phyloP scores from a whole-genome alignment of 92 coral and sea anemone species.

The Porites lobata region DNA sequence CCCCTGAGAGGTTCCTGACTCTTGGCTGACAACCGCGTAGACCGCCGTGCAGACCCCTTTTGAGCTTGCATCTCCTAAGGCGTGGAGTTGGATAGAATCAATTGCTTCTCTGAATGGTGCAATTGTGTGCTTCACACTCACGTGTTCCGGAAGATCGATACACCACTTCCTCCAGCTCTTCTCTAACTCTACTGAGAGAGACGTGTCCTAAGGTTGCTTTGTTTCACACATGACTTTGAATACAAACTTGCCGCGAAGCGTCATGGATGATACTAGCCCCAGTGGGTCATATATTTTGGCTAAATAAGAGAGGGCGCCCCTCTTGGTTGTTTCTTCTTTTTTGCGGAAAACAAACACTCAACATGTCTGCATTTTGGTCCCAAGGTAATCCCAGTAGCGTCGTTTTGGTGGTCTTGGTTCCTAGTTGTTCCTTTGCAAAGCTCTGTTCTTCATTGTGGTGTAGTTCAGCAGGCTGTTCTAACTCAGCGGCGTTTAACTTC shows the following conservation, averaged over 20 bases:
- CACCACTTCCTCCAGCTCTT: slow-evolving; percentile 43
- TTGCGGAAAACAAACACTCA: slow-evolving; percentile 25
- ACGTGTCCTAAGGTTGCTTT: slow-evolving; percentile 35
- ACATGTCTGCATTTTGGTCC: slow-evolving; percentile 24
- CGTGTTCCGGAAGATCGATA: slow-evolving; percentile 9
- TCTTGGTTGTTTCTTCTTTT: slow-evolving; percentile 5
- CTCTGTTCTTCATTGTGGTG: slow-evolving; percentile 23
- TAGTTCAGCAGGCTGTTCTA: background rate
- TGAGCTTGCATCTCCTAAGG: slow-evolving; percentile 30
- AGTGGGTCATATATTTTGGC: slow-evolving; percentile 32
- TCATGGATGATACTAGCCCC: slow-evolving; percentile 41
- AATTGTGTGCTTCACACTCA: slow-evolving; percentile 18
- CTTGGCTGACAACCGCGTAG: slow-evolving; percentile 53
- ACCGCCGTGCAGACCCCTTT: slow-evolving; percentile 27
- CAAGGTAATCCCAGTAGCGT: slow-evolving; percentile 34
- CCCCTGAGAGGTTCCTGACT: slow-evolving; percentile 33
- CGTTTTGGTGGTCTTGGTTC: slow-evolving; percentile 13
- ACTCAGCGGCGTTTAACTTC: slow-evolving; percentile 14
- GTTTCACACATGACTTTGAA: slow-evolving; percentile 27
- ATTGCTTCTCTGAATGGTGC: slow-evolving; percentile 26
- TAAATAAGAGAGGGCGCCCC: slow-evolving; percentile 14
- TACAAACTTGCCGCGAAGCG: slow-evolving; percentile 35
- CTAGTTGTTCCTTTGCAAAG: slow-evolving; percentile 32
- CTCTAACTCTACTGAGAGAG: slow-evolving; percentile 27
- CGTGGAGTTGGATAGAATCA: slow-evolving; percentile 5